Conservation (phyloP, 1,140 invertebrate species). For the Papilio machaon region DNA sequence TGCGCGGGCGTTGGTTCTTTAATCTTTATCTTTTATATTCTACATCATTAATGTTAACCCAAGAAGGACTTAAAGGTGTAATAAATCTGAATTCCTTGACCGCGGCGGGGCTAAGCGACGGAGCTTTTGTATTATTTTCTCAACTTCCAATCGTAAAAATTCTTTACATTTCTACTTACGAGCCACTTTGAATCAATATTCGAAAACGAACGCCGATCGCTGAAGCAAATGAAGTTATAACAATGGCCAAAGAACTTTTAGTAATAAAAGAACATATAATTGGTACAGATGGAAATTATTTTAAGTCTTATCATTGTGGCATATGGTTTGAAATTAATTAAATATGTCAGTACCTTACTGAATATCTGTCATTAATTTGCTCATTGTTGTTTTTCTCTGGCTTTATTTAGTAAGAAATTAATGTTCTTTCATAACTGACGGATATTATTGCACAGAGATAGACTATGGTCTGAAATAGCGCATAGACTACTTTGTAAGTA, state of each 20-base stretch:
- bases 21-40: not conserved
- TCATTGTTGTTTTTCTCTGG: not conserved
- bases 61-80: slow-evolving; percentile 35
- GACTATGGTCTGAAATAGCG: no score
- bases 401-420: slow-evolving; percentile 26
- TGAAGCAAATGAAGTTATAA: slow-evolving; percentile 78
- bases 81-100: slow-evolving; percentile 44
- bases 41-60: slow-evolving; percentile 20
- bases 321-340: slow-evolving; percentile 12
- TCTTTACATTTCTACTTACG: slow-evolving; percentile 74
- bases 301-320: not conserved
- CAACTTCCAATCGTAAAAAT: slow-evolving; percentile 76
- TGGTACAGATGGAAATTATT: not conserved
- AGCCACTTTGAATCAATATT: slow-evolving; percentile 77
- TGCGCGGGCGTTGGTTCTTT: not conserved
- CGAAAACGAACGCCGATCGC: slow-evolving; percentile 61
- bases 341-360: not conserved
- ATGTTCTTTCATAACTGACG: not conserved
- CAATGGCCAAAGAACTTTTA: slow-evolving; percentile 59
- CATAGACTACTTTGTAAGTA: no score
- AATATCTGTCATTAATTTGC: not conserved
- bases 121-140: slow-evolving; percentile 55
- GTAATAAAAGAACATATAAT: slow-evolving; percentile 12
- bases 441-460: not conserved
- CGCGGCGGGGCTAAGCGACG: slow-evolving; percentile 28